phyloP scores from a whole-genome alignment of 2,888 invertebrate genomes.

The Stenurella melanura region DNA sequence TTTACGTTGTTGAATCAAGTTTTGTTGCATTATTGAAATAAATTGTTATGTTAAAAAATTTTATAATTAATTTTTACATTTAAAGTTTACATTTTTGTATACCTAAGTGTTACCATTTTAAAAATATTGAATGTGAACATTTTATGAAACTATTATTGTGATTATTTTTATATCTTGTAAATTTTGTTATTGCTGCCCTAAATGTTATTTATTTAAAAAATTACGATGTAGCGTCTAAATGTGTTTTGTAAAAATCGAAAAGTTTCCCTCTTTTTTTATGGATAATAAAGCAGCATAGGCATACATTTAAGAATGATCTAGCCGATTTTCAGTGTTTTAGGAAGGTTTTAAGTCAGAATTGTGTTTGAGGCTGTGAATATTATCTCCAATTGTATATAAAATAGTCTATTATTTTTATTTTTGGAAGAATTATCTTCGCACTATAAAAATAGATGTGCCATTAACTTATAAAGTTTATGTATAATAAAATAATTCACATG shows the following conservation, averaged over 20 bases:
- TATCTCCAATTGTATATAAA: slow-evolving; percentile 63
- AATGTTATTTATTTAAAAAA: slow-evolving; percentile 43
- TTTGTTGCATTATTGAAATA: not conserved
- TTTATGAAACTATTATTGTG: slow-evolving; percentile 43
- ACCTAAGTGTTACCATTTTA: slow-evolving; percentile 46
- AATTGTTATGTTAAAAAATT: not conserved
- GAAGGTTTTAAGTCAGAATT: slow-evolving; percentile 60
- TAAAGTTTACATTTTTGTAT: slow-evolving; percentile 40
- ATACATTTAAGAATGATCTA: slow-evolving; percentile 38
- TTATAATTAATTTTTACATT: not conserved
- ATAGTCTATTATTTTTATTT: slow-evolving; percentile 59
- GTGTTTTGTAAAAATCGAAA: slow-evolving; percentile 25
- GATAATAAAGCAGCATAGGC: slow-evolving; percentile 53
- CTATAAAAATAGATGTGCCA: slow-evolving; percentile 67
- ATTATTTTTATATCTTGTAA: slow-evolving; percentile 48
- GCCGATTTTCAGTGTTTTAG: slow-evolving; percentile 48
- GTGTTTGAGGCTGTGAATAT: slow-evolving; percentile 69
- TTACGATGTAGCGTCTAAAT: slow-evolving; percentile 32
- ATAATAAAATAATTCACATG: slow-evolving; percentile 62
- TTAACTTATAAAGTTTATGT: slow-evolving; percentile 66
- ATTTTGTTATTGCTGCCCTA: slow-evolving; percentile 47
- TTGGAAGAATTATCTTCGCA: slow-evolving; percentile 62
- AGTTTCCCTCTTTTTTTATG: slow-evolving; percentile 17
- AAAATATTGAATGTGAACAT: slow-evolving; percentile 46
- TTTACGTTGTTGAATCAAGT: not conserved